phyloP scores from a whole-genome alignment of 2,113 vertebrate genomes.

The Hemiscyllium ocellatum region DNA sequence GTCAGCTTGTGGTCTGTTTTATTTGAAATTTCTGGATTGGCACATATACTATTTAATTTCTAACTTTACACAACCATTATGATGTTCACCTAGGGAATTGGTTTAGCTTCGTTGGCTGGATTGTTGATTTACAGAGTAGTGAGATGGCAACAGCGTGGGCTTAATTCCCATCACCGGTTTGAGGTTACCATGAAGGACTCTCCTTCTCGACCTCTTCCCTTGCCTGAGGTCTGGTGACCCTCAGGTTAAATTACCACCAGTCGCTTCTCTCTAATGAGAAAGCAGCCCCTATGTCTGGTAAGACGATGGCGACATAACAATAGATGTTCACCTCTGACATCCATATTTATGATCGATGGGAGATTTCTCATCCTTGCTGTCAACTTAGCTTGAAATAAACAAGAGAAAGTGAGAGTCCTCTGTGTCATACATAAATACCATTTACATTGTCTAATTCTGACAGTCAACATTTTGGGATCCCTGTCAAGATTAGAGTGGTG shows the following conservation, averaged over 20 bases:
- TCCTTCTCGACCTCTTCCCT: too few relatives aligned
- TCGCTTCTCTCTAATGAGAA: too few relatives aligned
- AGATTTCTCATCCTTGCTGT: background rate
- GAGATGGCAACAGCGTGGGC: too few relatives aligned
- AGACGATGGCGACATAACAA: too few relatives aligned
- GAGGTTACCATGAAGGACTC: too few relatives aligned
- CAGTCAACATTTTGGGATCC: background rate
- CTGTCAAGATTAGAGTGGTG: background rate
- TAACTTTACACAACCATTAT: background rate
- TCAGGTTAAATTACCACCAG: too few relatives aligned
- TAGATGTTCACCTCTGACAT: background rate
- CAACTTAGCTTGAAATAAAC: background rate
- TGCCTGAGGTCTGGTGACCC: too few relatives aligned
- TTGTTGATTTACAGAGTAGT: too few relatives aligned
- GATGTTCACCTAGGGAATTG: background rate
- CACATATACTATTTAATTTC: background rate
- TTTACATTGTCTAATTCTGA: background rate
- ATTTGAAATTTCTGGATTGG: background rate
- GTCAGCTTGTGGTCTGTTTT: background rate
- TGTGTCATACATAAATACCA: background rate
- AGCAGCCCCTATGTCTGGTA: too few relatives aligned
- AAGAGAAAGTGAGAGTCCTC: background rate
- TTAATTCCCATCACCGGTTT: too few relatives aligned
- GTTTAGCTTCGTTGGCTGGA: too few relatives aligned
- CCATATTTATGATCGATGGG: background rate